Conservation (phyloP, 2,113 vertebrate genomes). For the Odobenus rosmarus region DNA sequence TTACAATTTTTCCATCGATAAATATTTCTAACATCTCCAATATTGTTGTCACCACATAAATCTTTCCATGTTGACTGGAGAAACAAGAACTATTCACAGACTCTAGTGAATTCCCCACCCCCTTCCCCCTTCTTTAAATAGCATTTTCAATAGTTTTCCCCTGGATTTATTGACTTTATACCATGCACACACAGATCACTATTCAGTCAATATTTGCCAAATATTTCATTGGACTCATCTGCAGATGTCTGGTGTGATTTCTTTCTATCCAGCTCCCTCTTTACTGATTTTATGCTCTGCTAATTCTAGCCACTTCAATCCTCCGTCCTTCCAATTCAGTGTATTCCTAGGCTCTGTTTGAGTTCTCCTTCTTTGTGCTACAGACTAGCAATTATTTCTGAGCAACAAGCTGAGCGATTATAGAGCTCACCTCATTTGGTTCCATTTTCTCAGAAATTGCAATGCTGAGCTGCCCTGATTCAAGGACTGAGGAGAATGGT, state of each 20-base stretch:
- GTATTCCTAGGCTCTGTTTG: not conserved
- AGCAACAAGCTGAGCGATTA: not conserved
- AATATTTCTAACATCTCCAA: not conserved
- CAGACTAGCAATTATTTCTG: not conserved
- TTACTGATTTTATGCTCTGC: not conserved
- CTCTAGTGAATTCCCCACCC: not conserved
- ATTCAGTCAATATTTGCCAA: not conserved
- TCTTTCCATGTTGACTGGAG: not conserved
- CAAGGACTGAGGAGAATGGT: not conserved
- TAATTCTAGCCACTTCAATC: not conserved
- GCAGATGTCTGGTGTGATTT: not conserved
- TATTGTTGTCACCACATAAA: too few species aligned
- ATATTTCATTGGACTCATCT: not conserved
- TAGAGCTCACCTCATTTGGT: not conserved
- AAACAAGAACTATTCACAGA: not conserved
- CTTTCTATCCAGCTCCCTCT: not conserved
- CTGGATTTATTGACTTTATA: not conserved
- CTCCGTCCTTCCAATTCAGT: not conserved
- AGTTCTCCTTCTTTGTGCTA: too few species aligned
- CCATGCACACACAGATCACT: not conserved
- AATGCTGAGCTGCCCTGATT: not conserved
- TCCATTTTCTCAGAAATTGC: not conserved
- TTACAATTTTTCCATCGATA: not conserved
- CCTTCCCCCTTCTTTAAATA: not conserved
- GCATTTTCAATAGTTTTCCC: not conserved